phyloP scores from a whole-genome alignment of 1,140 invertebrate genomes.

The Formica exsecta region DNA sequence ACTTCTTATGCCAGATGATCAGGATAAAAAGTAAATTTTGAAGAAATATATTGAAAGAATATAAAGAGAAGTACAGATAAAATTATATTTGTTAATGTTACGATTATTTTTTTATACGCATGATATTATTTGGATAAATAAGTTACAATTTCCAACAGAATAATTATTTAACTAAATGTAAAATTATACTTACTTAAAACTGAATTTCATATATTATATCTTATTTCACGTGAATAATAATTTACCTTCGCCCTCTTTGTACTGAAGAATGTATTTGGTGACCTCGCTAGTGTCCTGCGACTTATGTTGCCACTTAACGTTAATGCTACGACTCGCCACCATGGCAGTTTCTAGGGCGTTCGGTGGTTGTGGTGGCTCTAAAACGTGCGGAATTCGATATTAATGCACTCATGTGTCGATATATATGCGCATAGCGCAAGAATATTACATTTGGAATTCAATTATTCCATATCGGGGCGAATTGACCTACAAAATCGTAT shows the following conservation, averaged over 20 bases:
- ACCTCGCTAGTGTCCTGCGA: slow-evolving; percentile 90
- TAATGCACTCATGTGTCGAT: slow-evolving; percentile 40
- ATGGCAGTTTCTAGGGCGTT: slow-evolving; percentile 90
- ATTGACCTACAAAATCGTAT: slow-evolving; percentile 55
- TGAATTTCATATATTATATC: not conserved
- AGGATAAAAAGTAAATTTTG: not conserved
- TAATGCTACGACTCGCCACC: slow-evolving; percentile 90
- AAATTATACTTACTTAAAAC: slow-evolving; percentile 5
- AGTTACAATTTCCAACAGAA: not conserved
- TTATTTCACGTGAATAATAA: not conserved
- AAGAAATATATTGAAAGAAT: not conserved
- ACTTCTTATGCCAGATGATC: not conserved
- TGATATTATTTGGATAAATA: not conserved
- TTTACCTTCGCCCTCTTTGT: slow-evolving; percentile 89
- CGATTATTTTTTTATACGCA: not conserved
- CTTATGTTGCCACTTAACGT: slow-evolving; percentile 92
- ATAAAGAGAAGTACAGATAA: not conserved
- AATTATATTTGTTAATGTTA: not conserved
- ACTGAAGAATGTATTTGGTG: slow-evolving; percentile 92
- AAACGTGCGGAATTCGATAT: slow-evolving; percentile 58
- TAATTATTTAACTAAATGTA: not conserved
- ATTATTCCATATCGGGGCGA: slow-evolving; percentile 39
- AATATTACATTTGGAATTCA: slow-evolving; percentile 43
- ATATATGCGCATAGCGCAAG: slow-evolving; percentile 36
- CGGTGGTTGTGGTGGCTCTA: slow-evolving; percentile 92